Evolutionary conservation across 2,113 vertebrate species (phyloP).

Genomic region (Emydura subglobosa): DNA sequence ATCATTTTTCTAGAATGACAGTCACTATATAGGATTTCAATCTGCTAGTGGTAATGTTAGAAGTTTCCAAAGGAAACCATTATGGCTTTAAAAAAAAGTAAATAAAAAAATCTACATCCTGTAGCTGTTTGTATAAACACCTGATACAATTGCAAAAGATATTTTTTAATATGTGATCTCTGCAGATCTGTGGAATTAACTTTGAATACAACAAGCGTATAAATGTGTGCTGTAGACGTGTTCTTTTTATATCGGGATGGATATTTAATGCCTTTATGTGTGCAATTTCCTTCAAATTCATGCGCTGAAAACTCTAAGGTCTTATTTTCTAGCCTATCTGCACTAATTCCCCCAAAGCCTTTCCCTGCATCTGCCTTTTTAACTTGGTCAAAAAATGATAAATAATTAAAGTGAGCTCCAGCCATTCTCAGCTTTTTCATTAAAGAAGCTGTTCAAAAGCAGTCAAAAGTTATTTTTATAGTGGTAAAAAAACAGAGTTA

Average conservation of each 20-base stretch:
- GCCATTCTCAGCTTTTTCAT: background rate
- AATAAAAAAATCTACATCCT: background rate
- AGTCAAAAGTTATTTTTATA: background rate
- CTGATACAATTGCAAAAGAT: background rate
- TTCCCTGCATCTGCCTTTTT: background rate
- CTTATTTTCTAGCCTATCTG: background rate
- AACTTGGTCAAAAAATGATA: background rate
- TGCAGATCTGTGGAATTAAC: background rate
- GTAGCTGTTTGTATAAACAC: background rate
- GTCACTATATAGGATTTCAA: too few species aligned
- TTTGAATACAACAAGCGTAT: background rate
- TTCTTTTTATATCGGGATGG: background rate
- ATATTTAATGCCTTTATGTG: background rate
- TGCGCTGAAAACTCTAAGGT: background rate
- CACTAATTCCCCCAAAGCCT: background rate
- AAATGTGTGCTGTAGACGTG: background rate
- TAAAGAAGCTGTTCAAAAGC: fast-evolving
- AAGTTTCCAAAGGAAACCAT: background rate
- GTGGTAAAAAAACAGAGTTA: background rate
- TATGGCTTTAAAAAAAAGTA: background rate
- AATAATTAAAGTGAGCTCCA: background rate
- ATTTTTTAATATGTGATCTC: background rate
- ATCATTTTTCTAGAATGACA: background rate
- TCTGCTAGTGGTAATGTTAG: background rate
- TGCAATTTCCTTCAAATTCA: background rate